These are phyloP conservation scores for Drosophila trapezifrons DNA, from an alignment of 1,140 invertebrate species.

Conservation along the genomic window DNA sequence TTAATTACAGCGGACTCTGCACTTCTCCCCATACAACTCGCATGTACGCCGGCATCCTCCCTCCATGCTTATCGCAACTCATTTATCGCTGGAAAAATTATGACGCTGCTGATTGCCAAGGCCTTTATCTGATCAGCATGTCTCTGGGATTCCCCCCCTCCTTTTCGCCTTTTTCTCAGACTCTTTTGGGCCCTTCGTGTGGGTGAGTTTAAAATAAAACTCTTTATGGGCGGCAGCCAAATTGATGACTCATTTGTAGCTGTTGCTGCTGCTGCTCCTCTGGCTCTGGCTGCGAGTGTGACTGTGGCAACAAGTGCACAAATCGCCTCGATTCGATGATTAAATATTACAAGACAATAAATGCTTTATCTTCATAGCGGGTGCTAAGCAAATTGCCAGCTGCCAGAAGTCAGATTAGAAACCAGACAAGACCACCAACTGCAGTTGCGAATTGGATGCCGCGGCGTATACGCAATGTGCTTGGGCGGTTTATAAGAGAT, in stretches of 20 bases:
- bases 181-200: slow-evolving; percentile 20
- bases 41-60: not conserved
- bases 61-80: slow-evolving; percentile 76
- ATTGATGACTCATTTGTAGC: slow-evolving; percentile 75
- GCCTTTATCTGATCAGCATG: slow-evolving; percentile 71
- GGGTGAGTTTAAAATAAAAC: slow-evolving; percentile 68
- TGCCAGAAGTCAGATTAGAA: slow-evolving; percentile 70
- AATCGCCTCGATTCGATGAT: slow-evolving; percentile 64
- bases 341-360: slow-evolving; percentile 80
- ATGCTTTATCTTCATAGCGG: slow-evolving; percentile 74
- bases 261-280: slow-evolving; percentile 6
- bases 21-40: slow-evolving; percentile 10
- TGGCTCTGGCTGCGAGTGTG: slow-evolving; percentile 4
- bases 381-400: slow-evolving; percentile 72
- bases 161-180: not conserved
- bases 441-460: not conserved
- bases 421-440: slow-evolving; percentile 46
- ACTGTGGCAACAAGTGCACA: slow-evolving; percentile 67
- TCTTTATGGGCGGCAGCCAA: slow-evolving; percentile 57
- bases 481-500: not conserved
- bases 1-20: slow-evolving; percentile 74
- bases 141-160: slow-evolving; percentile 1
- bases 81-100: slow-evolving; percentile 84
- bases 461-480: slow-evolving; percentile 29
- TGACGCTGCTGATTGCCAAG: slow-evolving; percentile 81